Evolutionary conservation across 2,888 invertebrate genomes (phyloP), one percentile per base, ranked within the genome.

Genomic region (Alitta virens): DNA sequence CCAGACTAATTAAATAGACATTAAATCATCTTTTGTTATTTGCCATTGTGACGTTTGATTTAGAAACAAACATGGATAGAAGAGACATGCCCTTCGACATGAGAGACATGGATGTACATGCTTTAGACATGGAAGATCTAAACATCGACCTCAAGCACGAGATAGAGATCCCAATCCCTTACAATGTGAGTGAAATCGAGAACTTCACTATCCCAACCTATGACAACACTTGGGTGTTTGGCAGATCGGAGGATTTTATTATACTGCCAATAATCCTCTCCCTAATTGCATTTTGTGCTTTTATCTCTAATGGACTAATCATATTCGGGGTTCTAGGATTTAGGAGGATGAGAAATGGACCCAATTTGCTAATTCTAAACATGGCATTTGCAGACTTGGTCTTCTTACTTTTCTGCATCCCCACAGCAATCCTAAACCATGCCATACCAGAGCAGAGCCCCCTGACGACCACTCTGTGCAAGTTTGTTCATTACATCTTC

Each of bases 361-460:
- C 66, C 23, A 70, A 69, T 52, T 21, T 69, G 23, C 65, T 70
- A 68, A 53, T 70, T n/a, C 26, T 69, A 38, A 70, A 70, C 53
- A 56, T 70, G 18, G 57, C 68, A 1, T 18, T 65, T 12, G 46
- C 61, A 2, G 70, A 70, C 51, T 33, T 69, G 25, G 59, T 64
- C n/a, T 69, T 67, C 56, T 46, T 67, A 16, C 26, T 57, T 12
- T 50, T 67, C 26, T 43, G 60, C 46, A 60, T 66, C 1, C 70
- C 70, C 2, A 63, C 64, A 21, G 42, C 67, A 2, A 49, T 65
- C 12, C 24, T 66, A 14, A 69, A 69, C 54, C 67, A 69, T 46
- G 49, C 64, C 7, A 27, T 50, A 3, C 51, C 40, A 14, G 33
- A 27, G 12, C 42, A 33, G 23, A 42, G 43, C 5, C 27, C n/a